phyloP scores from a whole-genome alignment of 1,140 invertebrate genomes.

The Copidosoma floridanum region DNA sequence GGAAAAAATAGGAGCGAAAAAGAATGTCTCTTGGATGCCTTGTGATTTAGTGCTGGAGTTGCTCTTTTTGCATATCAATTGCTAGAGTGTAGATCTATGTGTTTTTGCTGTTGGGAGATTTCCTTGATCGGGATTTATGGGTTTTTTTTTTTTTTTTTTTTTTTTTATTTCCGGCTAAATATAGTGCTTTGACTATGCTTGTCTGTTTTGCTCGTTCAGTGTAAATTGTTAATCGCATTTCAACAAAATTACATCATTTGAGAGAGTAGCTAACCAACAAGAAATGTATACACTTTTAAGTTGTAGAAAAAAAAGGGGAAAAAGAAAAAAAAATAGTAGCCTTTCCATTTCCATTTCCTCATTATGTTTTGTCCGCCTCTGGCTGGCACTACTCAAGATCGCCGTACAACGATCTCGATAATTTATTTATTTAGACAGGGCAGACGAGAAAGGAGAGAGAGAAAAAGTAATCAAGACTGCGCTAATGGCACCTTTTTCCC shows the following conservation, averaged over 20 bases:
- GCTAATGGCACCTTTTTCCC: constrained; percentile 50
- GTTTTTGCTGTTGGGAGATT: too few species aligned
- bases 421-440: constrained; percentile 58
- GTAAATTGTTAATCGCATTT: too few species aligned
- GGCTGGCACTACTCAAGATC: constrained; percentile 33
- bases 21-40: constrained; percentile 9
- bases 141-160: too few species aligned
- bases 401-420: constrained; percentile 46
- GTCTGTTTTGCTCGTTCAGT: too few species aligned
- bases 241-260: too few species aligned
- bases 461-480: constrained; percentile 58
- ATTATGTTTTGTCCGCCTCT: constrained; percentile 52
- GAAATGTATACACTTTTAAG: too few species aligned
- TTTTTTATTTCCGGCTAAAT: too few species aligned
- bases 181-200: too few species aligned
- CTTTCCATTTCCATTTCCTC: constrained; percentile 42
- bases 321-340: constrained; percentile 56
- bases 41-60: constrained; percentile 38
- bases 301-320: too few species aligned
- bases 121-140: too few species aligned
- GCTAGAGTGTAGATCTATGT: too few species aligned
- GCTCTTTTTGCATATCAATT: constrained; percentile 33
- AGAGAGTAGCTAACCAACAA: too few species aligned
- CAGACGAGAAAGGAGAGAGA: constrained; percentile 35
- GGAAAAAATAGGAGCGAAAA: constrained; percentile 31